Conservation (phyloP, 2,113 vertebrate species). For the Ahaetulla prasina region DNA sequence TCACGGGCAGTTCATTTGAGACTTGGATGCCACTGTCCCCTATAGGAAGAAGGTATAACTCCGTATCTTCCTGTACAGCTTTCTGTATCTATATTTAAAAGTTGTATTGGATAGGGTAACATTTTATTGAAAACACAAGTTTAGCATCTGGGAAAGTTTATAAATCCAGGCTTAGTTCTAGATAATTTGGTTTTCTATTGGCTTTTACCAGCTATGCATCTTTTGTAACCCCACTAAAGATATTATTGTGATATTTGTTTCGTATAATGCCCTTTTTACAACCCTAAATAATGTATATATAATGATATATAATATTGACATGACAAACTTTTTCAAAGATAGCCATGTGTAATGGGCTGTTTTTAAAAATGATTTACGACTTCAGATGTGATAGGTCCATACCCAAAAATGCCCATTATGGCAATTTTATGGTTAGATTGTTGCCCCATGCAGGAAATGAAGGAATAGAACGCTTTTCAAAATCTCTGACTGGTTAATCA, state of each 20-base stretch:
- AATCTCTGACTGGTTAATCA: background rate
- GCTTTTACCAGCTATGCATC: background rate
- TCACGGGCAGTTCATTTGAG: background rate
- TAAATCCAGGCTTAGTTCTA: background rate
- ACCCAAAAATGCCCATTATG: background rate
- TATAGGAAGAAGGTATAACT: background rate
- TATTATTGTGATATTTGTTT: background rate
- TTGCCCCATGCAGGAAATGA: background rate
- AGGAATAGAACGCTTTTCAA: background rate
- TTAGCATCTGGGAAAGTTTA: background rate
- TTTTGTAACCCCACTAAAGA: background rate
- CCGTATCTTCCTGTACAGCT: background rate
- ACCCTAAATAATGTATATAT: background rate
- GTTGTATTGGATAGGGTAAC: background rate
- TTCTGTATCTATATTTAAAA: background rate
- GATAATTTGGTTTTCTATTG: background rate
- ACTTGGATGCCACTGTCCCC: background rate
- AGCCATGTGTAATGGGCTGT: background rate
- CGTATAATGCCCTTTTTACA: background rate
- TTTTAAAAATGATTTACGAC: background rate
- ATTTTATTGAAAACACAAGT: background rate
- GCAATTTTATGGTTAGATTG: background rate
- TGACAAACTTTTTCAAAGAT: background rate
- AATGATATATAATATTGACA: background rate
- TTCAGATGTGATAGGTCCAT: background rate